These are phyloP conservation scores for Alsophila aescularia DNA, from an alignment of 2,888 invertebrate species.

Conservation along the genomic window DNA sequence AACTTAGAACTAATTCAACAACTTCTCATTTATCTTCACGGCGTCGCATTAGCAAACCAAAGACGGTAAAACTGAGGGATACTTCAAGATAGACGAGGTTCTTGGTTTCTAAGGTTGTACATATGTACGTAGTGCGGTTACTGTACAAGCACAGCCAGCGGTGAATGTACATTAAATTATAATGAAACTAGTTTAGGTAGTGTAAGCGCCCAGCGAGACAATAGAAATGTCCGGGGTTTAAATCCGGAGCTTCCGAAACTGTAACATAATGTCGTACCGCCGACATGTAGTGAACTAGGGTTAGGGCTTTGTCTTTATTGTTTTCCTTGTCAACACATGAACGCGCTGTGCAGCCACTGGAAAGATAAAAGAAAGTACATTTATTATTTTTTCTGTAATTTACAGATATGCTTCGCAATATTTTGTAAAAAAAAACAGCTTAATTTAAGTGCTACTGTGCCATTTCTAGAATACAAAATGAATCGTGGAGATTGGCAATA, in stretches of 20 bases:
- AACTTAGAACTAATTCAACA: no score
- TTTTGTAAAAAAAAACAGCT: no score
- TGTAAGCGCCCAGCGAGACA: conserved; percentile 30
- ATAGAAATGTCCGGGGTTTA: conserved; percentile 30
- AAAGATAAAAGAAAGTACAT: conserved; percentile 61
- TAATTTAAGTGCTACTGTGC: no score
- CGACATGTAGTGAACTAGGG: conserved; percentile 8
- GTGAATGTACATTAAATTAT: not conserved
- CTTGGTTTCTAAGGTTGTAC: not conserved
- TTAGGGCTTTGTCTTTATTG: conserved; percentile 13
- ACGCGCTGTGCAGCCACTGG: conserved; percentile 90
- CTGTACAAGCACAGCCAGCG: not conserved
- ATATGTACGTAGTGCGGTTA: not conserved
- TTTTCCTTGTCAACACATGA: conserved; percentile 28
- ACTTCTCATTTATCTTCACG: no score
- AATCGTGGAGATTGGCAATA: no score
- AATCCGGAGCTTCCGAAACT: conserved; percentile 35
- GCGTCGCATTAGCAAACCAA: no score
- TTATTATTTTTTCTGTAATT: no score
- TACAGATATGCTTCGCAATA: no score
- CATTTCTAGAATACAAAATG: no score
- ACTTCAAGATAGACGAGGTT: no score
- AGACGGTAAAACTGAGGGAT: no score
- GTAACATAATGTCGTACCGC: conserved; percentile 20
- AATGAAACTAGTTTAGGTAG: conserved; percentile 15